These are phyloP conservation scores for Melangyna quadrimaculata DNA, from an alignment of 2,888 invertebrate species.

Conservation along the genomic window DNA sequence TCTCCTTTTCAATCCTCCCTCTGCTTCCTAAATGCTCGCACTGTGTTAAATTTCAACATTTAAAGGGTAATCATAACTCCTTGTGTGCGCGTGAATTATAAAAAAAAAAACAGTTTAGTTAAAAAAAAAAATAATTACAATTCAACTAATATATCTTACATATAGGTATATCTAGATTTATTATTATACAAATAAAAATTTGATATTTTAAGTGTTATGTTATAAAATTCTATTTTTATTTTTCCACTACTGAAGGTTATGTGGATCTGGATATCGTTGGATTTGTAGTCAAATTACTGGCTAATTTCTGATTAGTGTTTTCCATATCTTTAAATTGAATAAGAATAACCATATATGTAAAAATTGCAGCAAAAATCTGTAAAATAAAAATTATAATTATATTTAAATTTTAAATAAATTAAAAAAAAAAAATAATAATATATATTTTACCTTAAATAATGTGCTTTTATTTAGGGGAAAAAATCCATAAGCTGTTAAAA, in stretches of 20 bases:
- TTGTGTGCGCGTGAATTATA: no score
- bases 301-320: constrained; percentile 73
- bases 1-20: no score
- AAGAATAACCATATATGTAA: constrained; percentile 78
- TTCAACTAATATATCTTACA: no score
- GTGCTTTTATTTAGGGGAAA: constrained; percentile 77
- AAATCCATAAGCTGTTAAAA: constrained; percentile 78
- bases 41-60: no score
- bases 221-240: background rate
- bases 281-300: background rate
- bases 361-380: constrained; percentile 77
- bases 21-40: no score
- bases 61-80: no score
- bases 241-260: background rate
- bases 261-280: background rate
- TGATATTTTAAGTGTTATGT: no score
- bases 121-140: no score
- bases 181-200: no score
- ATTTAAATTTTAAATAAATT: background rate
- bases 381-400: no score
- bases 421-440: background rate
- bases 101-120: no score
- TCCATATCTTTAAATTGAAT: constrained; percentile 79
- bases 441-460: background rate
- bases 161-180: no score